Percentiles rank a stretch among this genome's conserved stretches.
These are phyloP conservation scores for Anguilla obscura DNA, from an alignment of 2,797 vertebrate species.

Conservation along the genomic window DNA sequence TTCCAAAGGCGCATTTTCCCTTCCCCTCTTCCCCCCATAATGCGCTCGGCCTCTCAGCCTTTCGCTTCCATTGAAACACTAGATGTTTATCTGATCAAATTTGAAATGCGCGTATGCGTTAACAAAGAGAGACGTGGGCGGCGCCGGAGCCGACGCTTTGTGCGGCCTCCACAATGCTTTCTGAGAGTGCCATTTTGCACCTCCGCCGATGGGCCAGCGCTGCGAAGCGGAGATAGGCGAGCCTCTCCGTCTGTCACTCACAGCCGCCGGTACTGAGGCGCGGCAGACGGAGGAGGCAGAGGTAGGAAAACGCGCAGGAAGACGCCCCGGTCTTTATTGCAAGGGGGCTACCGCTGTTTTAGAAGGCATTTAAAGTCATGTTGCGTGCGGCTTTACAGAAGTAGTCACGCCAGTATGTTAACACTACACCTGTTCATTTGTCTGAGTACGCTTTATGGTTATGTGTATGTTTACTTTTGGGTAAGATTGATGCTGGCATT, in stretches of 20 bases:
- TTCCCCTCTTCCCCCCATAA: not conserved
- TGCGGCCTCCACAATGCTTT: slow-evolving; percentile 30
- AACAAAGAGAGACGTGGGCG: not conserved
- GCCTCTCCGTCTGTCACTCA: slow-evolving; percentile 9
- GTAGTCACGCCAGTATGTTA: slow-evolving; percentile 31
- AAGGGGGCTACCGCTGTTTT: not conserved
- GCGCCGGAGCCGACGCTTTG: slow-evolving; percentile 13
- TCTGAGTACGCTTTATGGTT: not conserved
- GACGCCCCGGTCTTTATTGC: slow-evolving; percentile 35
- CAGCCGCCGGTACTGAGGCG: not conserved
- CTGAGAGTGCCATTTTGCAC: slow-evolving; percentile 49
- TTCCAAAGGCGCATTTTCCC: slow-evolving; percentile 14
- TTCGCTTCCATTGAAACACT: not conserved
- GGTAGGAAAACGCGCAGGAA: not conserved
- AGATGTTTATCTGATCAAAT: slow-evolving; percentile 34
- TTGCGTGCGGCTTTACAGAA: slow-evolving; percentile 43
- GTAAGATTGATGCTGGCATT: not conserved
- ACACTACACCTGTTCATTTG: not conserved
- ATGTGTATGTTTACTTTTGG: not conserved
- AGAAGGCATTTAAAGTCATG: slow-evolving; percentile 32
- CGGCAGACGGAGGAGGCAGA: not conserved
- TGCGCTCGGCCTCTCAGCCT: not conserved
- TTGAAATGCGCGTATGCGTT: slow-evolving; percentile 25
- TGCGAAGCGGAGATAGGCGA: slow-evolving; percentile 46
- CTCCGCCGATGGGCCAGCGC: slow-evolving; percentile 45